Evolutionary conservation across 2,888 invertebrate genomes (phyloP), one percentile per base, ranked within the genome.

Genomic region (Caenorhabditis wallacei): DNA sequence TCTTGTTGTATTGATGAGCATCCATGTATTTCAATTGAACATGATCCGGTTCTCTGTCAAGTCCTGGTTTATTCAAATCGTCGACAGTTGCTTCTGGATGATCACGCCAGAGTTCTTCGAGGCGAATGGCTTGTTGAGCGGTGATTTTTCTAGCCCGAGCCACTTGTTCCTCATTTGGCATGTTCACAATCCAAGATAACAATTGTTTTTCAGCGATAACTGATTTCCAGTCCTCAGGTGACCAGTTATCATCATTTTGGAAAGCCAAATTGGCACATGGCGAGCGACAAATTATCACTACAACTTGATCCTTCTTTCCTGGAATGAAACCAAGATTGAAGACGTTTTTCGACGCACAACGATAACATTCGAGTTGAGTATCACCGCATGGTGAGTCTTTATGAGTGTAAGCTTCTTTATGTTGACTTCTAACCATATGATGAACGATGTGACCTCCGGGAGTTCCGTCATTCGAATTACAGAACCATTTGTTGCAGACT

Each of bases 261-360:
- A 97, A 97, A 92, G 96, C 97, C 92, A 98, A 97, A 5, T 97
- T 96, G 35, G 98, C 98, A 93, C 99, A 99, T 2, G 99, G 99
- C 93, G 98, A 97, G 0, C 99, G 95, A 92, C 99, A 99, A 3
- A 99, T 94, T 71, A 99, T 93, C 1, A 82, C 75, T 2, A 80
- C 76, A 18, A 79, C 98, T 97, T 63, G 63, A 24, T 70, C 18
- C 98, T 98, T 71, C 98, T 98, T 0, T 30, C 99, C 98, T 0
- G 99, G 99, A 91, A 99, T 99, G 92, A 98, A 99, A 63, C 99
- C 99, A 87, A 99, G 94, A 46, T 98, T 96, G 93, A 99, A 99
- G 0, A 99, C 97, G 93, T 99, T 99, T 71, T 97, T 95, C 59
- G 97, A 97, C 20, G 97, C 98, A 93, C 99, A 99, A 51, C 97